Base-by-base conservation (phyloP, 2,888 invertebrate genomes). In the Stictocephala bisonia region DNA sequence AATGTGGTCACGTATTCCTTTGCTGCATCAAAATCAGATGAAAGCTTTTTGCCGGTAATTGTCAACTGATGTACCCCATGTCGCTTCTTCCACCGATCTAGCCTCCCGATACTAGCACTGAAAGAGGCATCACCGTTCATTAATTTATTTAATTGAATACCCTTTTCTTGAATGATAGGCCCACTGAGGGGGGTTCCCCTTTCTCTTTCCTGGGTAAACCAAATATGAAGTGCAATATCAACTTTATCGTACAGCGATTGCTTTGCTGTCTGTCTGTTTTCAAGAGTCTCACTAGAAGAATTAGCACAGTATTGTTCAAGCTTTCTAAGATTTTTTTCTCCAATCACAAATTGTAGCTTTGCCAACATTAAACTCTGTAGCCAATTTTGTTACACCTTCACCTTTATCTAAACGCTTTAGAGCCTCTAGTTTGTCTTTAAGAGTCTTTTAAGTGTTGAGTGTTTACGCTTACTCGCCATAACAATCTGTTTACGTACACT, bases 31-130 rank as follows among this genome's bases (percentile, higher is more conserved):
- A 66, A 51, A 67, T 79, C 72, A 11, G 69, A 27, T 3, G 74
- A 76, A 15, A 75, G 50, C 48, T 75, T 75, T 71, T 78, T 77
- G 3, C 78, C 79, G n/a, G 74, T 71, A 44, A 79, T 56, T 60
- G 70, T 44, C 27, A 79, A 41, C 40, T 74, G 73, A 56, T 76
- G 69, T 72, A 79, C 78, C 53, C 78, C 76, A 75, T 80, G 77
- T 53, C 76, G 76, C 29, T 73, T 75, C 75, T 80, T 79, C 51
- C 79, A 80, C 53, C 77, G 76, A 68, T 77, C 74, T 50, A 80
- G 74, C 79, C 79, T 82, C 68, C 80, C 77, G 22, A 40, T 26
- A 20, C 79, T 78, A 20, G 80, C 79, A 9, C 72, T 75, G 56
- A 81, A 81, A 9, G 56, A 48, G 4, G 29, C 44, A 53, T 74